Evolutionary conservation across 2,888 invertebrate species (phyloP).

Genomic region (Leptopilina syphax): DNA sequence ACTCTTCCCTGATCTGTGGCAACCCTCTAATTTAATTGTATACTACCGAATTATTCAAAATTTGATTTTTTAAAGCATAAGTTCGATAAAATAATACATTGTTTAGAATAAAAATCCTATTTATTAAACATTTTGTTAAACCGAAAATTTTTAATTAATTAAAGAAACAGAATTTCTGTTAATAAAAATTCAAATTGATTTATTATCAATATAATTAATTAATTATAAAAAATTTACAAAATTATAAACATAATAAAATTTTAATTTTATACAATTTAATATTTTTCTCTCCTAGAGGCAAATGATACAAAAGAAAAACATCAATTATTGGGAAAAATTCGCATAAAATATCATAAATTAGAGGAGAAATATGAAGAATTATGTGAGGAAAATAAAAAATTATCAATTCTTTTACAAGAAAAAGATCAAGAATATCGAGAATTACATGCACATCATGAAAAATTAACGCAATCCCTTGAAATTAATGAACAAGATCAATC

Average conservation of each 20-base stretch:
- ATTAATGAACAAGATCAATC: constrained; percentile 63
- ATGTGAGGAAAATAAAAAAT: constrained; percentile 57
- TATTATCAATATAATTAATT: no score
- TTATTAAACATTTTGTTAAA: no score
- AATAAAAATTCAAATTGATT: no score
- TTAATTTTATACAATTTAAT: neutral
- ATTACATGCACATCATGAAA: constrained; percentile 62
- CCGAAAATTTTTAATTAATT: no score
- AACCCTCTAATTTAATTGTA: no score
- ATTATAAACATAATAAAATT: neutral
- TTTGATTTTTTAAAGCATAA: no score
- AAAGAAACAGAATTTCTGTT: no score
- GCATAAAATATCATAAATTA: constrained; percentile 65
- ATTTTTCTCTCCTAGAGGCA: constrained; percentile 49
- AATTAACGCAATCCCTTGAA: constrained; percentile 57
- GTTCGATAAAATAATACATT: no score
- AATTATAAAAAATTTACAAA: no score
- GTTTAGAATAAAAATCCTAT: no score
- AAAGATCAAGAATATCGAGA: constrained; percentile 63
- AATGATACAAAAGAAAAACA: constrained; percentile 63
- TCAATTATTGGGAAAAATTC: constrained; percentile 57
- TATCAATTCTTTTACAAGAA: constrained; percentile 58
- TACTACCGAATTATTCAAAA: no score
- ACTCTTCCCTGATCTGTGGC: no score
- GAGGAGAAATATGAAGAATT: constrained; percentile 61